Conservation (phyloP, 2,888 invertebrate genomes). For the Thereva nobilitata region DNA sequence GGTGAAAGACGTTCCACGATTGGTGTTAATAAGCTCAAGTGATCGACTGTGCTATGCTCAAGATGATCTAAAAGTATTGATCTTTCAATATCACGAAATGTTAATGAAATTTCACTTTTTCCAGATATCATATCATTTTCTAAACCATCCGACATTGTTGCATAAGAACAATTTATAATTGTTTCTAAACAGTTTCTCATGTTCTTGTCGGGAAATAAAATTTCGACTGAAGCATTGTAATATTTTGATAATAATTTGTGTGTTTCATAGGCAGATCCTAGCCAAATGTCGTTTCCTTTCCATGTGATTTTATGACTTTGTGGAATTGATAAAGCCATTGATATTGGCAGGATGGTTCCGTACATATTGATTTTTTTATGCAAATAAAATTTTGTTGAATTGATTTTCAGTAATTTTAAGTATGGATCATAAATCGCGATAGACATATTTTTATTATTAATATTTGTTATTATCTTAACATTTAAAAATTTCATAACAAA, state of each 20-base stretch:
- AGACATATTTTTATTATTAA: background rate
- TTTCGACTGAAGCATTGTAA: slow-evolving; percentile 2
- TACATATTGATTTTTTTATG: slow-evolving; percentile 5
- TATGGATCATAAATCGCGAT: slow-evolving; percentile 6
- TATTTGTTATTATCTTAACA: slow-evolving; percentile 1
- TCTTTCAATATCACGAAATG: background rate
- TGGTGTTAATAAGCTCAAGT: background rate
- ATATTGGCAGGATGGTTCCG: background rate
- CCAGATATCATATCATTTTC: slow-evolving; percentile 21
- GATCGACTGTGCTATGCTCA: background rate
- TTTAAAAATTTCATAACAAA: slow-evolving; percentile 13
- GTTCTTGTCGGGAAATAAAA: background rate
- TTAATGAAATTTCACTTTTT: slow-evolving; percentile 18
- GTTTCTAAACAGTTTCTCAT: slow-evolving; percentile 4
- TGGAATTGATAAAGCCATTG: slow-evolving; percentile 9
- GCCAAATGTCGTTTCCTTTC: background rate
- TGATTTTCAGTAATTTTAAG: background rate
- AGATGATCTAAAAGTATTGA: slow-evolving; percentile 1
- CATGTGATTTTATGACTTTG: background rate
- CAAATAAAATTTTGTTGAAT: slow-evolving; percentile 3
- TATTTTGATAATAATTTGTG: background rate
- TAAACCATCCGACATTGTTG: slow-evolving; percentile 1
- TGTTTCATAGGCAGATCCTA: slow-evolving; percentile 1
- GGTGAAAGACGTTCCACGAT: background rate
- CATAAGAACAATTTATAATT: slow-evolving; percentile 17